Conservation (phyloP, 1,140 invertebrate genomes). For the Drosophila subobscura region DNA sequence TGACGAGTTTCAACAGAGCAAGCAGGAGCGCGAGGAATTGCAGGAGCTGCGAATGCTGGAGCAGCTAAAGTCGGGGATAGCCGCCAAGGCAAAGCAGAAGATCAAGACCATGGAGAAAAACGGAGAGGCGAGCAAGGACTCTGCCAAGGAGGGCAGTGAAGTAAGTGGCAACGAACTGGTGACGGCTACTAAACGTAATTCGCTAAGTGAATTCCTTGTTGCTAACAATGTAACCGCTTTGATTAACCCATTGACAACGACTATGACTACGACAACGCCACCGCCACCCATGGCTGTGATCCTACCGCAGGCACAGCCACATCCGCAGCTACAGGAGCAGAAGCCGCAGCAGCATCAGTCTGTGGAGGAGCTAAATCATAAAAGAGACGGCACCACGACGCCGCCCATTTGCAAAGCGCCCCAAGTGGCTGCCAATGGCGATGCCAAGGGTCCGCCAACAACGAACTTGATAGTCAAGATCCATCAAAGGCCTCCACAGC, state of each 20-base stretch:
- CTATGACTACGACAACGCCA: conserved; percentile 29
- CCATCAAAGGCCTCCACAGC: conserved; percentile 14
- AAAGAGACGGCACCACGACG: conserved; percentile 64
- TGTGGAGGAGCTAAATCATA: conserved; percentile 36
- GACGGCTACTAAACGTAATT: conserved; percentile 73
- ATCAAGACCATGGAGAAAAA: conserved; percentile 84
- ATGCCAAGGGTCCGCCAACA: conserved; percentile 62
- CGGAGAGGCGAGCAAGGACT: conserved; percentile 65
- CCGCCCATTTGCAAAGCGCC: conserved; percentile 70
- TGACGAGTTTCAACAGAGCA: conserved; percentile 84
- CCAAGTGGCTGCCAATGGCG: conserved; percentile 67
- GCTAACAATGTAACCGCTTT: conserved; percentile 80
- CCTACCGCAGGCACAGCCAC: conserved; percentile 17
- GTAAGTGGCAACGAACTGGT: conserved; percentile 63
- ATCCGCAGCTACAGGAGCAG: conserved; percentile 38
- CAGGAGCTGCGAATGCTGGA: conserved; percentile 87
- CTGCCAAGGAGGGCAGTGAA: conserved; percentile 58
- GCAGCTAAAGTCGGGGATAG: conserved; percentile 86
- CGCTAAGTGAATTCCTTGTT: conserved; percentile 81
- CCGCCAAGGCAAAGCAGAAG: conserved; percentile 86
- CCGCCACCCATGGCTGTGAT: conserved; percentile 35
- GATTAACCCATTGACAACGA: conserved; percentile 69
- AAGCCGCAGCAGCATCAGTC: conserved; percentile 7
- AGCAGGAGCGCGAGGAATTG: conserved; percentile 59
- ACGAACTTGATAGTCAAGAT: conserved; percentile 31